Conservation (phyloP, 1,140 invertebrate genomes). For the Hyposmocoma kahamanoa region DNA sequence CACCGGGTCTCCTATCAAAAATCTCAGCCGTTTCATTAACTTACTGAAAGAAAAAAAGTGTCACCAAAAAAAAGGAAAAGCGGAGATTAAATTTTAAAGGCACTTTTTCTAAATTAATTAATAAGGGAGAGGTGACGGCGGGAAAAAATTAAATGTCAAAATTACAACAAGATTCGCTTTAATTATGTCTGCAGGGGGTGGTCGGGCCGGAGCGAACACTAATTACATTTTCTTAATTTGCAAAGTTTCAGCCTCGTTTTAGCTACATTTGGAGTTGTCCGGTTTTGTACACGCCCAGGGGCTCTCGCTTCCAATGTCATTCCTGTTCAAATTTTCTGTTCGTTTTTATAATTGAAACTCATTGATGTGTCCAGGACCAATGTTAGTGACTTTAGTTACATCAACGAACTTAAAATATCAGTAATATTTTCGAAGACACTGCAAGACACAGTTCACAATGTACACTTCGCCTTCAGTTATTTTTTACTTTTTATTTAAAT, state of each 20-base stretch:
- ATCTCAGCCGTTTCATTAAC: constrained; percentile 57
- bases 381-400: no score
- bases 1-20: constrained; percentile 39
- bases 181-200: constrained; percentile 54
- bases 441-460: no score
- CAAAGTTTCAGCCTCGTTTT: constrained; percentile 38
- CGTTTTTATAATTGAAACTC: no score
- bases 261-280: constrained; percentile 23
- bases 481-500: no score
- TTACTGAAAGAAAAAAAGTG: constrained; percentile 40
- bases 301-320: no score
- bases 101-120: constrained; percentile 64
- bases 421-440: no score
- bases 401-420: no score
- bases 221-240: constrained; percentile 71
- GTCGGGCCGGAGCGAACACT: constrained; percentile 25
- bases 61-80: constrained; percentile 37
- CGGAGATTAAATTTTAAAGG: constrained; percentile 64
- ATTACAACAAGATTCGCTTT: constrained; percentile 68
- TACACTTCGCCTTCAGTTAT: no score
- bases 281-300: no score
- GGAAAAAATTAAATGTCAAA: constrained; percentile 69
- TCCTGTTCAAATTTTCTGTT: no score
- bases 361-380: no score
- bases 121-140: constrained; percentile 50